Percentiles rank a stretch among this genome's conserved stretches.
Evolutionary conservation across 2,797 vertebrate genomes (phyloP).

Genomic region (Emys orbicularis): DNA sequence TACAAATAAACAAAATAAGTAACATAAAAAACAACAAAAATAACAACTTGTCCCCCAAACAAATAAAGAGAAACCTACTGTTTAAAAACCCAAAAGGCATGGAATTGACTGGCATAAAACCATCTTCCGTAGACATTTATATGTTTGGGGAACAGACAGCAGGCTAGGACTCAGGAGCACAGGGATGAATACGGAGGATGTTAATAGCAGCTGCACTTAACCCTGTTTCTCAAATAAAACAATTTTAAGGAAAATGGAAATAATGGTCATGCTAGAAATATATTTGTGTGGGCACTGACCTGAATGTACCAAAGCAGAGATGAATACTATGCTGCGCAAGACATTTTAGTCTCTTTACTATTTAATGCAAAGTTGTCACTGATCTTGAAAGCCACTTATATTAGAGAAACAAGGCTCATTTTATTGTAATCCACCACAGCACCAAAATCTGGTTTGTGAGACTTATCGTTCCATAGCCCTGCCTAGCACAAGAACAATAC

Average conservation of each 20-base stretch:
- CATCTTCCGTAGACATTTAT: neutral
- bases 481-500: slow-evolving; percentile 43
- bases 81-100: fast-evolving
- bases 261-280: slow-evolving; percentile 23
- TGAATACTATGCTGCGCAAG: slow-evolving; percentile 28
- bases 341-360: slow-evolving; percentile 55
- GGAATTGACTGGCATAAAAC: neutral
- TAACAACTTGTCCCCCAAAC: neutral
- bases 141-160: neutral
- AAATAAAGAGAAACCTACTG: fast-evolving
- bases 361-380: slow-evolving; percentile 65
- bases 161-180: neutral
- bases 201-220: neutral
- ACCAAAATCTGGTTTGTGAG: slow-evolving; percentile 48
- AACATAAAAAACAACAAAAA: fast-evolving
- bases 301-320: slow-evolving; percentile 34
- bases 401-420: slow-evolving; percentile 62
- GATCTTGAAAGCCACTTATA: slow-evolving; percentile 54
- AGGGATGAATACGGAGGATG: neutral
- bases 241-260: slow-evolving; percentile 38
- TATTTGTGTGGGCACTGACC: slow-evolving; percentile 12
- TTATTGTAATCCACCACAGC: slow-evolving; percentile 21
- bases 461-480: slow-evolving; percentile 24
- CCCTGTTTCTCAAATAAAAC: slow-evolving; percentile 31
- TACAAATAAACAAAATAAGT: neutral